Base-by-base conservation (phyloP, 2,888 invertebrate genomes). In the Timema podura region DNA sequence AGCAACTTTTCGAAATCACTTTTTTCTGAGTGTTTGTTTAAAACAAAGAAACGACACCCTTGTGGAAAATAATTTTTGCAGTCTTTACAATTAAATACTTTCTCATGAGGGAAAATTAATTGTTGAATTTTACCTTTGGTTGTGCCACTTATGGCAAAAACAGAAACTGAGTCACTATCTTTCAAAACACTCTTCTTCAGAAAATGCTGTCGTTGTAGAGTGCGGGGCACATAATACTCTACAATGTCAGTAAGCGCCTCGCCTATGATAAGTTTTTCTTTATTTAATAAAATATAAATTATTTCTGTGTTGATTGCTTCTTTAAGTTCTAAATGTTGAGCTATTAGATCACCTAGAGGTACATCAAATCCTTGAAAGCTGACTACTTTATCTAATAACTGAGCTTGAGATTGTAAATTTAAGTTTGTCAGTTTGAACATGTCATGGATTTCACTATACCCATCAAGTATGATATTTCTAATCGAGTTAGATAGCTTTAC, bases 161-260 rank as follows among this genome's bases (percentile, higher is more conserved):
- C 61, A 44, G 45, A 13, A 11, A 30, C 61, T 45, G 30, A 15
- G 45, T 61, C 61, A 13, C 45, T 45, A 15, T 30, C 45, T 61
- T 61, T 61, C 44, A 61, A 8, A 44, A 61, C 45, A 61, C 61
- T 61, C 45, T 61, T 30, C 44, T 61, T 61, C 45, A 61, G 11
- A 13, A 61, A 61, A 30, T 61, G 61, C 44, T 59, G 16, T 9
- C 68, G 68, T 16, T 48, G 30, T 15, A 68, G 16, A 30, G 47
- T 57, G 11, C 68, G 68, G 5, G 68, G 47, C n/a, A 68, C 48
- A 48, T 68, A 68, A 48, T 64, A 68, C 16, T 68, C 64, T n/a
- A 57, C 48, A 30, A 48, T 30, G n/a, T 45, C 16, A 46, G 46
- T 13, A 8, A 68, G 48, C 48, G 47, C 49, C 16, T 48, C 44